phyloP scores from a whole-genome alignment of 2,113 vertebrate genomes.

The Spermophilus dauricus region DNA sequence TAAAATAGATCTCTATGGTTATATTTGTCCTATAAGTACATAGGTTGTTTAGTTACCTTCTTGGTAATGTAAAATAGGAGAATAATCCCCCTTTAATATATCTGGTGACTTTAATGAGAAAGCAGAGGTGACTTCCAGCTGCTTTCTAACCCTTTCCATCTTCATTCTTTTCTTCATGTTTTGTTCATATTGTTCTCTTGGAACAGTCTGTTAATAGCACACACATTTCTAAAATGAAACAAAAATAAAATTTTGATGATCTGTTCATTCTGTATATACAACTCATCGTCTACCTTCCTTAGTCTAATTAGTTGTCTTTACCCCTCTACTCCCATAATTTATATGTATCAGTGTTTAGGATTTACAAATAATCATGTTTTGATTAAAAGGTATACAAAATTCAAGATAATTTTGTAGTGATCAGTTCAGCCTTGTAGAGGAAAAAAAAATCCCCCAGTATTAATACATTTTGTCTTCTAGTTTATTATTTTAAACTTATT shows the following conservation, averaged over 20 bases:
- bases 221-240: neutral
- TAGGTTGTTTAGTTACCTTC: neutral
- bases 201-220: neutral
- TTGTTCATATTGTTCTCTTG: constrained; percentile 16
- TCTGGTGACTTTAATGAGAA: neutral
- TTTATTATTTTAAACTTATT: neutral
- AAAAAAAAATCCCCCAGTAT: neutral
- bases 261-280: neutral
- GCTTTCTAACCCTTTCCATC: neutral
- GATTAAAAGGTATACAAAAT: neutral
- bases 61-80: neutral
- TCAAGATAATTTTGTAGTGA: neutral
- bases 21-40: neutral
- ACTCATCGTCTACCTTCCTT: neutral
- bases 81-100: neutral
- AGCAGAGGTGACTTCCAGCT: neutral
- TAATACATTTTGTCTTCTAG: neutral
- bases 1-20: neutral
- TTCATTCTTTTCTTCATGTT: neutral
- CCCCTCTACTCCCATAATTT: neutral
- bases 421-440: neutral
- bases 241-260: neutral
- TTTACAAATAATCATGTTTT: neutral
- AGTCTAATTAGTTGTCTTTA: neutral
- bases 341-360: neutral